These are phyloP conservation scores for Nasonia longicornis DNA, from an alignment of 1,140 invertebrate species.

Conservation along the genomic window DNA sequence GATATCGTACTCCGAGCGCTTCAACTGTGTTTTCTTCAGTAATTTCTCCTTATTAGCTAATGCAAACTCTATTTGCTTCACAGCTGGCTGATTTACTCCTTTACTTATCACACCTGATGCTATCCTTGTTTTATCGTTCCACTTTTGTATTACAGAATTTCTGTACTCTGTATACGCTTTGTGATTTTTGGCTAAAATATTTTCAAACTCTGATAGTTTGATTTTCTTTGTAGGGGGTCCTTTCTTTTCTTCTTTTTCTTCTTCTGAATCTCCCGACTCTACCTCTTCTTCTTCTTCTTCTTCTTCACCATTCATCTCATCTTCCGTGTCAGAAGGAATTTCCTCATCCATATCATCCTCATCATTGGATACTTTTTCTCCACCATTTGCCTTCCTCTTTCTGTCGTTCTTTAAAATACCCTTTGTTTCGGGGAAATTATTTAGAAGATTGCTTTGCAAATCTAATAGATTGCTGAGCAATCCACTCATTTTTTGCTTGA, in stretches of 20 bases:
- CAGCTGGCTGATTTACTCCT: slow-evolving; percentile 79
- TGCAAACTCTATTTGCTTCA: slow-evolving; percentile 90
- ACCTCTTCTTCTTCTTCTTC: slow-evolving; percentile 65
- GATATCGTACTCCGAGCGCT: slow-evolving; percentile 81
- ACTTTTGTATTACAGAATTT: slow-evolving; percentile 86
- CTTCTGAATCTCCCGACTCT: slow-evolving; percentile 60
- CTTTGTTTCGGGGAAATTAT: slow-evolving; percentile 77
- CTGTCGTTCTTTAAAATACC: slow-evolving; percentile 55
- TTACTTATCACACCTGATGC: slow-evolving; percentile 73
- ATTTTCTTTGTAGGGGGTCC: slow-evolving; percentile 70
- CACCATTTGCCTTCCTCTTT: slow-evolving; percentile 52
- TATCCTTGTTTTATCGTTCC: slow-evolving; percentile 90
- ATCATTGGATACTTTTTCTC: slow-evolving; percentile 49
- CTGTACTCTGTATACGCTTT: slow-evolving; percentile 78
- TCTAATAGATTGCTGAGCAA: slow-evolving; percentile 76
- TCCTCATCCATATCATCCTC: slow-evolving; percentile 65
- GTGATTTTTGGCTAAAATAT: slow-evolving; percentile 74
- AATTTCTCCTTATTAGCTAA: slow-evolving; percentile 83
- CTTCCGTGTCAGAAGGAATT: slow-evolving; percentile 68
- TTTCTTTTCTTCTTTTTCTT: slow-evolving; percentile 60
- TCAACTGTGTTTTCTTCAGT: slow-evolving; percentile 83
- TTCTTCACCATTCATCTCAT: slow-evolving; percentile 61
- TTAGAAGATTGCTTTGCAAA: slow-evolving; percentile 72
- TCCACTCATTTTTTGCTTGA: slow-evolving; percentile 70
- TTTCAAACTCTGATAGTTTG: slow-evolving; percentile 74